Conservation (phyloP, 2,888 invertebrate species). For the Drosophila prostipennis region DNA sequence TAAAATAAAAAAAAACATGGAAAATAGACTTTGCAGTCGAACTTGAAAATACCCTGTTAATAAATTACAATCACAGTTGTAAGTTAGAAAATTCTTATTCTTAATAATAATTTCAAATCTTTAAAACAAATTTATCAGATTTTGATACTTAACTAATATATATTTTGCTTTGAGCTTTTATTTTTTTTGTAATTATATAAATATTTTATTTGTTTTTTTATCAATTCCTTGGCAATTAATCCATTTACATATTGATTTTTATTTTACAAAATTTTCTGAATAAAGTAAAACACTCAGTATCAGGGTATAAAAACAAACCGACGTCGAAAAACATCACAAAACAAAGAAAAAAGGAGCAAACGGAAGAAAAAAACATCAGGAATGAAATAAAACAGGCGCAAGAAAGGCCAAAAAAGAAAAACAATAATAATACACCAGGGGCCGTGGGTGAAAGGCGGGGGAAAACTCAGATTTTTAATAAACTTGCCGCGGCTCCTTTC, state of each 20-base stretch:
- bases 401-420: slow-evolving; percentile 34
- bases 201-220: no score
- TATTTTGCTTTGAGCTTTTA: no score
- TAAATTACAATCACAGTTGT: no score
- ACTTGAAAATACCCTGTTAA: neutral
- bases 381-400: slow-evolving; percentile 41
- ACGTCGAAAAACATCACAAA: slow-evolving; percentile 22
- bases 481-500: slow-evolving; percentile 62
- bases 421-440: slow-evolving; percentile 57
- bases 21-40: slow-evolving; percentile 1
- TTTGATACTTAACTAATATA: no score
- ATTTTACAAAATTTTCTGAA: neutral
- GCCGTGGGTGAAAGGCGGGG: slow-evolving; percentile 34
- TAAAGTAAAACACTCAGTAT: no score
- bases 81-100: no score
- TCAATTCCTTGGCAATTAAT: no score
- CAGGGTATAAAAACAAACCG: slow-evolving; percentile 22
- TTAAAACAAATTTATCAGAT: no score
- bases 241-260: no score
- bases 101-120: no score
- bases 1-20: slow-evolving; percentile 30
- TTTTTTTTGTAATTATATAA: no score
- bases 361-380: slow-evolving; percentile 16
- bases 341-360: slow-evolving; percentile 26
- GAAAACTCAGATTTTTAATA: slow-evolving; percentile 69